Conservation (phyloP, 2,113 vertebrate genomes). For the Anser cygnoides region DNA sequence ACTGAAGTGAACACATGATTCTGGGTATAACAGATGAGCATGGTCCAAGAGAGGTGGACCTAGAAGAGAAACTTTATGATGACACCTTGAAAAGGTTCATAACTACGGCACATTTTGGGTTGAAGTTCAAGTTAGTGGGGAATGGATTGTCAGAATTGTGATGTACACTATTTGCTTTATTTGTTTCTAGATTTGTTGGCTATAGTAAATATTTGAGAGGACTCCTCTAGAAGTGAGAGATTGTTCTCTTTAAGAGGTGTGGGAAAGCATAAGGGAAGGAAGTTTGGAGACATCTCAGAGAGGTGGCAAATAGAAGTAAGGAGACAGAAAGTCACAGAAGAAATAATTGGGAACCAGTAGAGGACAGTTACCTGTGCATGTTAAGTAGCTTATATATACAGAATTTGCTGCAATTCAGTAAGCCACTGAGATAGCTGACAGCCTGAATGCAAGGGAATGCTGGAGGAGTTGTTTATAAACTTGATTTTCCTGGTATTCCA, state of each 20-base stretch:
- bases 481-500: background rate
- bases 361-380: background rate
- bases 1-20: background rate
- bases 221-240: rapidly evolving
- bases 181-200: background rate
- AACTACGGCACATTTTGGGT: background rate
- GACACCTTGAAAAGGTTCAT: background rate
- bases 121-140: background rate
- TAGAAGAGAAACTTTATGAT: background rate
- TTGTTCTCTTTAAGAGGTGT: background rate
- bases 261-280: background rate
- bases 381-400: background rate
- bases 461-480: background rate
- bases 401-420: background rate
- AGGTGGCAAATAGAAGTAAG: background rate
- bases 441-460: background rate
- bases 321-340: background rate
- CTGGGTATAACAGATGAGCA: background rate
- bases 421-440: background rate
- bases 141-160: background rate
- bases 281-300: background rate
- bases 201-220: background rate
- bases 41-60: background rate
- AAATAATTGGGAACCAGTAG: background rate
- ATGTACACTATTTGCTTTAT: background rate